A percentile compares a stretch with the other conserved stretches of the same genome.
These are phyloP conservation scores for Anthoptus insignis DNA, from an alignment of 2,888 invertebrate species.

Conservation along the genomic window DNA sequence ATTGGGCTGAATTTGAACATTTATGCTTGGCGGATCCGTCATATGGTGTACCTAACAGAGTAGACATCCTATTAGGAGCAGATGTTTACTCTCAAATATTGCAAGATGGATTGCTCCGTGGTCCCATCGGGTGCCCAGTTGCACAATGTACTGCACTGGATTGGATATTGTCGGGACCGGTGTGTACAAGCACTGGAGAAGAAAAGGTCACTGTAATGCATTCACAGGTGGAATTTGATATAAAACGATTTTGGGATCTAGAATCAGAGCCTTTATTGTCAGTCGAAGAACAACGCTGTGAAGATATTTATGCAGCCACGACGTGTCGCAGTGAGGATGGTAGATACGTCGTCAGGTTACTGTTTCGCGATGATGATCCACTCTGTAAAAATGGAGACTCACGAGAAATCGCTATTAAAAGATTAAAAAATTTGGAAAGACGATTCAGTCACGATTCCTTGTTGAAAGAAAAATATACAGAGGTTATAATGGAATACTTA, in stretches of 20 bases:
- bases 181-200: background rate
- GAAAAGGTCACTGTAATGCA: constrained; percentile 25
- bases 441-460: constrained; percentile 36
- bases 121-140: constrained; percentile 10
- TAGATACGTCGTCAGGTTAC: constrained; percentile 45
- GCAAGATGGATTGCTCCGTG: constrained; percentile 24
- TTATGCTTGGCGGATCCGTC: constrained; percentile 38
- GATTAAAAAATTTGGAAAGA: constrained; percentile 43
- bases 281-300: constrained; percentile 45
- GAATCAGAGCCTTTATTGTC: constrained; percentile 46
- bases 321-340: constrained; percentile 40
- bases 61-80: constrained; percentile 39
- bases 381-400: constrained; percentile 36
- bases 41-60: constrained; percentile 26
- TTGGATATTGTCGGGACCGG: constrained; percentile 36
- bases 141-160: constrained; percentile 36
- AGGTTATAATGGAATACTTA: constrained; percentile 49
- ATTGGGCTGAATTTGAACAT: constrained; percentile 21
- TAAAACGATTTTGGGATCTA: constrained; percentile 49
- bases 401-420: constrained; percentile 36
- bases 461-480: constrained; percentile 42
- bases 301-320: constrained; percentile 38
- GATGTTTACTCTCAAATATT: constrained; percentile 33
- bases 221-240: constrained; percentile 29
- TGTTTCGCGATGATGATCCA: constrained; percentile 41